Base-by-base conservation (phyloP, 2,888 invertebrate genomes). In the Drosophila anomalipes region DNA sequence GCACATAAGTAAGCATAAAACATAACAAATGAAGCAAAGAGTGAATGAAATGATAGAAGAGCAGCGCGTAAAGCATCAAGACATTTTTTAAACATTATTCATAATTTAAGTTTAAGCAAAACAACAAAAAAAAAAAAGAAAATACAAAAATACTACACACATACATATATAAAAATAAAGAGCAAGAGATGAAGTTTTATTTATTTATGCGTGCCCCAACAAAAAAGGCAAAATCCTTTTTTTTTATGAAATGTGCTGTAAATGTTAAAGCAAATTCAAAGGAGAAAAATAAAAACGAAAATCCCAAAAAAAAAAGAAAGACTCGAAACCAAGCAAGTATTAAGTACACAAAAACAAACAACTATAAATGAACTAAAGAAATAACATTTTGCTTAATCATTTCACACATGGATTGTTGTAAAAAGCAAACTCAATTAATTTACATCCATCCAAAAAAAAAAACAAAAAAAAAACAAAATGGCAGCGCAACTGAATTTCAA, bases 301-400 rank as follows among this genome's bases (percentile, higher is more conserved):
- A 89, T 86, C 89, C 91, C 77, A 33, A 58, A 65, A 70, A 32
- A 32, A 81, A 79, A 84, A 86, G 86, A 90, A 93, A 93, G 93
- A 93, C 93, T 93, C 93, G 90, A 93, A 93, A 92, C 93, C 93
- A 93, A 89, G 90, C 91, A 93, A 93, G 93, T 93, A 93, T 93
- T 93, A 93, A 91, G 83, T 86, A 91, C 82, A 81, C 87, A 71
- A 85, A 65, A 56, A 57, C 39, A 28, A 83, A 77, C 77, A 85
- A 82, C 80, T 78, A 77, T 65, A 67, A 81, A 60, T 70, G 37
- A 82, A 82, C 66, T 77, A 71, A 77, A 74, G 39, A 51, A 57
- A 62, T 60, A 67, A 70, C 33, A 75, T 57, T 83, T 87, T 89
- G 89, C 89, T 87, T 85, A 86, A 64, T 77, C 76, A 83, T 87